These are phyloP conservation scores for Sphyrna mokarran DNA, from an alignment of 2,113 vertebrate genomes.

Conservation along the genomic window DNA sequence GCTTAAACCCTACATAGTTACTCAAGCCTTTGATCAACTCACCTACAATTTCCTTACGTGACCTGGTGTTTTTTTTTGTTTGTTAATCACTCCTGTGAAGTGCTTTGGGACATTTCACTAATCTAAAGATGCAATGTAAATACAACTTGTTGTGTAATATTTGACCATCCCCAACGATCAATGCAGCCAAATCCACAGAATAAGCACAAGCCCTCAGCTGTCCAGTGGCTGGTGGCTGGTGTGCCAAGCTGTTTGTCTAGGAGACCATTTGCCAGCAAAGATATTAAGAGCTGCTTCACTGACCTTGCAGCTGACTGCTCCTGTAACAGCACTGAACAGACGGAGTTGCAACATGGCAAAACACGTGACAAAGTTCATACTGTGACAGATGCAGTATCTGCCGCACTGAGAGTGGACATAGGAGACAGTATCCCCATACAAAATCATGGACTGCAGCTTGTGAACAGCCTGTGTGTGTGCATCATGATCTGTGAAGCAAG, in stretches of 20 bases:
- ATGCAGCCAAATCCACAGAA: not conserved
- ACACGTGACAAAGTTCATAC: not conserved
- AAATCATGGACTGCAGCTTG: not conserved
- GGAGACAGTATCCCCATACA: not conserved
- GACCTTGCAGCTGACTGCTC: no score
- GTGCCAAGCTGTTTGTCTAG: no score
- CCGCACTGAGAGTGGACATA: not conserved
- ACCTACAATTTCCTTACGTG: not conserved
- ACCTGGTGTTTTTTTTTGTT: no score
- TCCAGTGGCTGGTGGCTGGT: not conserved
- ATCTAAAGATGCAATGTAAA: no score
- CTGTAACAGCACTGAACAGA: not conserved
- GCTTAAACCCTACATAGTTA: not conserved
- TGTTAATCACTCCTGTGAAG: no score
- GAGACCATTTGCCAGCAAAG: not conserved
- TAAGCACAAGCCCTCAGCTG: no score
- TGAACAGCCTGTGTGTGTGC: not conserved
- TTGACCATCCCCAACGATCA: not conserved
- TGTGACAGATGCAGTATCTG: not conserved
- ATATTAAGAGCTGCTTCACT: not conserved
- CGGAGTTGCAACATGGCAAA: not conserved
- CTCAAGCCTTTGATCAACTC: not conserved
- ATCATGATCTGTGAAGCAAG: not conserved
- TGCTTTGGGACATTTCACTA: no score
- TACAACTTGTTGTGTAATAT: not conserved